These are phyloP conservation scores for Actinia tenebrosa DNA, from an alignment of 64 coral and sea anemone species.

Conservation along the genomic window DNA sequence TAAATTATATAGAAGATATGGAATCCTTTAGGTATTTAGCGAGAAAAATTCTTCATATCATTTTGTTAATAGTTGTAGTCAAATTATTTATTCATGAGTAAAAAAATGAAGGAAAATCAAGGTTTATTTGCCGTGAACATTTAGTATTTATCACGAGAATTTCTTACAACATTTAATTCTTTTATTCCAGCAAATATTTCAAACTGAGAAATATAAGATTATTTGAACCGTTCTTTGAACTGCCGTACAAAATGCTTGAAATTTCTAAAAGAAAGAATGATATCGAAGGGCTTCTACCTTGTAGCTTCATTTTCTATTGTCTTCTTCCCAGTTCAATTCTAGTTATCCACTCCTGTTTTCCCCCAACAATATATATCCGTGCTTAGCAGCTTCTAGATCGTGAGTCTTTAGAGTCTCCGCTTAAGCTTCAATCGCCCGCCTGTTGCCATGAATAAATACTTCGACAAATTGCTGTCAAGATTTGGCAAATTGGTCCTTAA, in stretches of 20 bases:
- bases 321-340: neutral
- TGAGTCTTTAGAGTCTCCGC: neutral
- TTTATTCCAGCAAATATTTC: no score
- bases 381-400: neutral
- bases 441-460: neutral
- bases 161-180: no score
- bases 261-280: no score
- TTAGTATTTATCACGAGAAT: neutral
- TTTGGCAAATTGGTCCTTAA: neutral
- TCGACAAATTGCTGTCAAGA: slow-evolving; percentile 9
- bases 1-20: neutral
- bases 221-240: no score
- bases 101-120: neutral
- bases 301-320: no score
- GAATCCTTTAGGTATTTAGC: neutral
- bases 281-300: no score
- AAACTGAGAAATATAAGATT: no score
- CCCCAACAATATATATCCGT: no score
- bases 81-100: neutral
- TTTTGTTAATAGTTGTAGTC: neutral
- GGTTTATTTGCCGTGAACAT: neutral
- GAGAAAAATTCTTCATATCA: neutral
- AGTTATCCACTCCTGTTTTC: neutral
- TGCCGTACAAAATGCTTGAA: no score
- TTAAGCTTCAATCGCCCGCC: neutral